Evolutionary conservation across 2,797 vertebrate species (phyloP).

Genomic region (Ctenochaetus hawaiiensis): DNA sequence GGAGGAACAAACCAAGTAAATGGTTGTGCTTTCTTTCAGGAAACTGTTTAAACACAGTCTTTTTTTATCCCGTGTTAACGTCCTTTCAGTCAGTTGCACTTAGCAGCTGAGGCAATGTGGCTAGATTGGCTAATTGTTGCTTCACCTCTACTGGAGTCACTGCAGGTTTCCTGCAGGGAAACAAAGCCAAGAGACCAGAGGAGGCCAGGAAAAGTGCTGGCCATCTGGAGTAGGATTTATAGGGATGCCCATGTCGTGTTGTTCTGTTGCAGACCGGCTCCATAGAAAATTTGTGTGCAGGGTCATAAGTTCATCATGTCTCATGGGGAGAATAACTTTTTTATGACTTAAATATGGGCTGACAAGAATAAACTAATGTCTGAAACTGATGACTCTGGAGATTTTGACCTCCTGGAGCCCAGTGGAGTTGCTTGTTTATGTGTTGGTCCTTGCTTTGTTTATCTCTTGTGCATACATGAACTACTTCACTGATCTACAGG

Average conservation of each 20-base stretch:
- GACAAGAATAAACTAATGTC: not conserved
- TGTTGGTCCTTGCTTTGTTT: not conserved
- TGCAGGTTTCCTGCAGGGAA: slow-evolving; percentile 33
- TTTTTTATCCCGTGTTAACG: slow-evolving; percentile 7
- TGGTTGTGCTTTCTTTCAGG: slow-evolving; percentile 11
- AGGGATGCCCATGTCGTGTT: not conserved
- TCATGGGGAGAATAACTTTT: not conserved
- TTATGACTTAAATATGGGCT: not conserved
- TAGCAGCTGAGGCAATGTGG: slow-evolving; percentile 23
- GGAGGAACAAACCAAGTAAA: slow-evolving; percentile 33
- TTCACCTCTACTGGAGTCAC: slow-evolving; percentile 34
- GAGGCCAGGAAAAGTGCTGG: slow-evolving; percentile 17
- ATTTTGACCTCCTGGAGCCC: not conserved
- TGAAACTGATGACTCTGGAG: not conserved
- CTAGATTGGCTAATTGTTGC: slow-evolving; percentile 46
- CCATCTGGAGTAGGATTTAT: slow-evolving; percentile 52
- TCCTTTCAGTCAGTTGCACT: slow-evolving; percentile 33
- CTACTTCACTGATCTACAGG: not conserved
- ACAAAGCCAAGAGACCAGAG: slow-evolving; percentile 9
- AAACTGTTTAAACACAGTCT: not conserved
- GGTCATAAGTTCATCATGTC: slow-evolving; percentile 40
- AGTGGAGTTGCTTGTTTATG: not conserved
- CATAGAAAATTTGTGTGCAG: slow-evolving; percentile 21
- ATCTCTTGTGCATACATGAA: not conserved
- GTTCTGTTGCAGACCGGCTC: slow-evolving; percentile 14